These are phyloP conservation scores for Axis porcinus DNA, from an alignment of 2,113 vertebrate species.

Conservation along the genomic window DNA sequence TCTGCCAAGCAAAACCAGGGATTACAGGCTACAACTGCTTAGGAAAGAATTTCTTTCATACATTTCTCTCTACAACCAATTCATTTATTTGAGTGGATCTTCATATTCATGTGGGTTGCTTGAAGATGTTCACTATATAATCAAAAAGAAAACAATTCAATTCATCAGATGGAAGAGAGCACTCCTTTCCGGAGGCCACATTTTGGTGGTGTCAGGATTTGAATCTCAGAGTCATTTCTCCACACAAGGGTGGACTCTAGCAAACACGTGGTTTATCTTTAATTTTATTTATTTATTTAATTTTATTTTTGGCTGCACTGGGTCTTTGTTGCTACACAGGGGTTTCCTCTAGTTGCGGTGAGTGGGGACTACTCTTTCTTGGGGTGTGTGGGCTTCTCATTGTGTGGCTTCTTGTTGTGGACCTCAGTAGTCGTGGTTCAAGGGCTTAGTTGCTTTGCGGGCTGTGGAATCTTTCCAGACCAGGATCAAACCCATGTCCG, in stretches of 20 bases:
- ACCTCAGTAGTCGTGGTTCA: not conserved
- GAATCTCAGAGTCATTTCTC: not conserved
- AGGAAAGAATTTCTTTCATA: not conserved
- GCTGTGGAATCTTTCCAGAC: not conserved
- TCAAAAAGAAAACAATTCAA: not conserved
- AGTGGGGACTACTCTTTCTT: not conserved
- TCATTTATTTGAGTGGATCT: not conserved
- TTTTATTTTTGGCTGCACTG: not conserved
- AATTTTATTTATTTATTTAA: not conserved
- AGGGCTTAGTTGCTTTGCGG: not conserved
- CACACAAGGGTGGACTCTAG: not conserved
- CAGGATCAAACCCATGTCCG: not conserved
- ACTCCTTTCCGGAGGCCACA: not conserved
- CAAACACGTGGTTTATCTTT: not conserved
- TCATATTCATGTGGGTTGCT: not conserved
- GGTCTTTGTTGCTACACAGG: not conserved
- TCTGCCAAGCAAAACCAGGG: not conserved
- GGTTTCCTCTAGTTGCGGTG: not conserved
- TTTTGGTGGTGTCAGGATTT: not conserved
- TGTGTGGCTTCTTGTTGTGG: accelerated
- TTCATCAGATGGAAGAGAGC: not conserved
- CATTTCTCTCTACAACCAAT: not conserved
- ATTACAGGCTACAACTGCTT: not conserved
- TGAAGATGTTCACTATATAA: not conserved
- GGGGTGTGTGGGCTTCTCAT: not conserved